Evolutionary conservation across 2,113 vertebrate species (phyloP), one percentile per base, ranked within the genome.

Genomic region (Phalacrocorax carbo): DNA sequence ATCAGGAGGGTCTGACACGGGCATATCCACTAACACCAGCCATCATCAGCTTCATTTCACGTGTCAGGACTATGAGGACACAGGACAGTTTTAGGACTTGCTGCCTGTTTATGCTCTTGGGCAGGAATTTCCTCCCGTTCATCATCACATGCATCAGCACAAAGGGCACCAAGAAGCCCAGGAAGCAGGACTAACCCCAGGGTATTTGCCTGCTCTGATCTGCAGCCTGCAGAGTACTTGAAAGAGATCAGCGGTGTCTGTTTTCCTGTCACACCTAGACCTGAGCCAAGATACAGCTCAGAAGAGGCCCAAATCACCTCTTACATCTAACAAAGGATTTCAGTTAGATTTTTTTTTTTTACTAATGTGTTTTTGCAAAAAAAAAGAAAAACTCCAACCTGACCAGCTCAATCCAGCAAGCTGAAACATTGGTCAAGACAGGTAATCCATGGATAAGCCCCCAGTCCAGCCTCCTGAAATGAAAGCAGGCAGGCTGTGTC

Each of bases 381-480:
- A 79, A 38, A 80, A 65, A 71, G 10, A 70, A 34, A 40, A 61
- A 13, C 19, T 70, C 38, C 61, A 23, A 10, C 32, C 57, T 20
- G 20, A 76, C 6, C 40, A 61, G 51, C 40, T 55, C 30, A 54
- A 38, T 27, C 60, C 40, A 55, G 51, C 48, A 76, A 51, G 21
- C 14, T 13, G 42, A 55, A 81, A 34, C 27, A 8, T 13, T 79
- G 26, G 9, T 44, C 30, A 58, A 75, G 30, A 32, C 20, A n/a
- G 0, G 1, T 18, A 64, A 38, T 6, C 14, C 1, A 0, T 32
- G 25, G 21, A 42, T 51, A 55, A 62, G 8, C 3, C 25, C 18
- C 29, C 18, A 52, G 16, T 16, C 14, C 49, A 42, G 19, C 20
- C 23, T 54, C 79, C 68, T 34, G 30, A 49, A 54, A 61, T 8